A percentile compares a stretch with the other conserved stretches of the same genome.
Evolutionary conservation across 2,113 vertebrate genomes (phyloP).

Genomic region (Syrrhaptes paradoxus): DNA sequence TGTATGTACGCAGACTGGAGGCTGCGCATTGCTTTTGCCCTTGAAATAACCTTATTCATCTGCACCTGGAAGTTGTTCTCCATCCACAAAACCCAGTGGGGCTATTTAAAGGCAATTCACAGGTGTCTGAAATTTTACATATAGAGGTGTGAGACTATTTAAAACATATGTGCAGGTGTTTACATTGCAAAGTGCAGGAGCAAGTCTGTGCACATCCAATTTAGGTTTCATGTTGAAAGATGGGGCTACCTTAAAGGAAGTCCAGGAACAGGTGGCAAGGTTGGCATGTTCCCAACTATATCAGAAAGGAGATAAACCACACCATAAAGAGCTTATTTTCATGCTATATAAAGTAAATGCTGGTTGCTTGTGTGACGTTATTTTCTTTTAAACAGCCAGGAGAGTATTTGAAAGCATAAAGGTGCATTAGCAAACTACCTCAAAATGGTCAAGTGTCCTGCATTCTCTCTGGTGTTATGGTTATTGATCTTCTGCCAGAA

Average conservation of each 20-base stretch:
- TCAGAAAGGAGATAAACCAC: constrained; percentile 14
- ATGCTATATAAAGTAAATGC: neutral
- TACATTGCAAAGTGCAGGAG: constrained; percentile 38
- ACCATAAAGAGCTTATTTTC: neutral
- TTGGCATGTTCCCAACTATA: neutral
- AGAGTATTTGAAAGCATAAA: neutral
- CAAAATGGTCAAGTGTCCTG: neutral
- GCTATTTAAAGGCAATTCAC: constrained; percentile 45
- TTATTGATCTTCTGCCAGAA: neutral
- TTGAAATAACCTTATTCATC: constrained; percentile 52
- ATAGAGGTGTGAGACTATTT: constrained; percentile 61
- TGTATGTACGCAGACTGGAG: neutral
- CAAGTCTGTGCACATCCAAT: constrained; percentile 16
- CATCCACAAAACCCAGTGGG: constrained; percentile 51
- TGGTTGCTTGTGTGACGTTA: neutral
- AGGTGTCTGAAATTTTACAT: constrained; percentile 66
- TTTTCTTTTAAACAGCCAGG: neutral
- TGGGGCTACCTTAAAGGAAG: constrained; percentile 44
- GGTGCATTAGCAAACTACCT: neutral
- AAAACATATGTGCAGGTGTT: constrained; percentile 63
- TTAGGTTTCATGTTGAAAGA: constrained; percentile 33
- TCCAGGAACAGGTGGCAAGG: constrained; percentile 40
- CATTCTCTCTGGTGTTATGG: neutral
- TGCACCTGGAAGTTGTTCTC: constrained; percentile 56
- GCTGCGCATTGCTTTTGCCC: neutral